Evolutionary conservation across 2,888 invertebrate genomes (phyloP).

Genomic region (Drosophila infuscata): DNA sequence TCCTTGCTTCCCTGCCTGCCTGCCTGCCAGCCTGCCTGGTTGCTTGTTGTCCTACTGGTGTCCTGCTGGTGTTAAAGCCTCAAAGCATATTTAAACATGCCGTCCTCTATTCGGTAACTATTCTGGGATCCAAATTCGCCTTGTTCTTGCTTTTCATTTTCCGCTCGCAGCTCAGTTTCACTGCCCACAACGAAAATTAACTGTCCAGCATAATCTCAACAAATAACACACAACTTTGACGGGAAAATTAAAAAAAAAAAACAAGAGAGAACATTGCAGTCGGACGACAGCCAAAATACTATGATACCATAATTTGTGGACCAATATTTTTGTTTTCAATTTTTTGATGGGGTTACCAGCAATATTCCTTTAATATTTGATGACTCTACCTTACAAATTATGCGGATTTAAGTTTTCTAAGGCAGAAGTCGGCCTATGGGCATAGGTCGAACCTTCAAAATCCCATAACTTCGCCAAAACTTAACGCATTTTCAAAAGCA

Average conservation of each 20-base stretch:
- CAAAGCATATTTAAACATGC: conserved; percentile 27
- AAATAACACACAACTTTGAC: conserved; percentile 64
- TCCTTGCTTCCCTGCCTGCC: background rate
- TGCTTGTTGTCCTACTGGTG: background rate
- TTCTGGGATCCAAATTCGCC: background rate
- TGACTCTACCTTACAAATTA: no score
- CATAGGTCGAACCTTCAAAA: no score
- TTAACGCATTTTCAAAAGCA: no score
- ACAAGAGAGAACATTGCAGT: no score
- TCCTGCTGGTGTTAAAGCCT: conserved; percentile 33
- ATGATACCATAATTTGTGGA: no score
- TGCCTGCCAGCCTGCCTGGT: background rate
- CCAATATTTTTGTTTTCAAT: no score
- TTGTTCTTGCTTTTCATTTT: conserved; percentile 25
- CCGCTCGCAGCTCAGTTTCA: conserved; percentile 36
- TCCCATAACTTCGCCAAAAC: no score
- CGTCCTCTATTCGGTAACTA: conserved; percentile 7
- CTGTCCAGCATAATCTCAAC: conserved; percentile 38
- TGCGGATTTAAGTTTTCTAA: no score
- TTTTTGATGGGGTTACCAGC: no score
- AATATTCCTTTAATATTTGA: no score
- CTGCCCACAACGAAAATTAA: conserved; percentile 10
- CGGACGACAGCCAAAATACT: no score
- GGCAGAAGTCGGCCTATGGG: no score
- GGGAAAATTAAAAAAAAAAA: conserved; percentile 19